Conservation (phyloP, 2,113 vertebrate genomes). For the Halichoerus grypus region DNA sequence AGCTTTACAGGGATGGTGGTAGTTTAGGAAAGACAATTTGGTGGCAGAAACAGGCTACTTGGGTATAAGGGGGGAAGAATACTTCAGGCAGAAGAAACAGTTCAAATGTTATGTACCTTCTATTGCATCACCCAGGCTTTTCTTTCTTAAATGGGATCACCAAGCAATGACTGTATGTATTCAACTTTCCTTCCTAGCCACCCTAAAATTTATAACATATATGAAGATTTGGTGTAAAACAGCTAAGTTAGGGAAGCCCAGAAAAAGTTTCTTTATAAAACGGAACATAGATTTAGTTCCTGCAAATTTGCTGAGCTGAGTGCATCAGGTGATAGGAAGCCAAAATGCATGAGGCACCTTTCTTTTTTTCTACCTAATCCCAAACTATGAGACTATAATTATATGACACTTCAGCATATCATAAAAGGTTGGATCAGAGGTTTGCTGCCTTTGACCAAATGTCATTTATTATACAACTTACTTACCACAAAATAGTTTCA, state of each 20-base stretch:
- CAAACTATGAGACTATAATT: not conserved
- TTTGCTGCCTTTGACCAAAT: conserved; percentile 5
- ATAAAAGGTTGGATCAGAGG: not conserved
- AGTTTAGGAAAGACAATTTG: not conserved
- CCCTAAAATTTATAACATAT: not conserved
- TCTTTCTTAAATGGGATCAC: not conserved
- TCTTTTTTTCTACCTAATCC: not conserved
- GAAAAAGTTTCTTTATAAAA: not conserved
- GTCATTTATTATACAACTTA: not conserved
- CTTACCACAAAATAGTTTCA: conserved; percentile 18
- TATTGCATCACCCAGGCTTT: not conserved
- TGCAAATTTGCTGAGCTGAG: not conserved
- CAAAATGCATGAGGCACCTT: not conserved
- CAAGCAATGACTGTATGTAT: accelerated
- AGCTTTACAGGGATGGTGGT: accelerated
- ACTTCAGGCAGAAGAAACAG: not conserved
- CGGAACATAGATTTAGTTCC: not conserved
- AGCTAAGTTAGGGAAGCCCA: not conserved
- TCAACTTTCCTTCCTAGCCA: not conserved
- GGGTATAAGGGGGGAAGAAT: not conserved
- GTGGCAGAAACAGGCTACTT: not conserved
- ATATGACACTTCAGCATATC: not conserved
- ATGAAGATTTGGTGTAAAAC: not conserved
- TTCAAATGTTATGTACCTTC: not conserved
- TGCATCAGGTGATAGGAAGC: not conserved